Evolutionary conservation across 2,113 vertebrate species (phyloP).

Genomic region (Epinephelus moara): DNA sequence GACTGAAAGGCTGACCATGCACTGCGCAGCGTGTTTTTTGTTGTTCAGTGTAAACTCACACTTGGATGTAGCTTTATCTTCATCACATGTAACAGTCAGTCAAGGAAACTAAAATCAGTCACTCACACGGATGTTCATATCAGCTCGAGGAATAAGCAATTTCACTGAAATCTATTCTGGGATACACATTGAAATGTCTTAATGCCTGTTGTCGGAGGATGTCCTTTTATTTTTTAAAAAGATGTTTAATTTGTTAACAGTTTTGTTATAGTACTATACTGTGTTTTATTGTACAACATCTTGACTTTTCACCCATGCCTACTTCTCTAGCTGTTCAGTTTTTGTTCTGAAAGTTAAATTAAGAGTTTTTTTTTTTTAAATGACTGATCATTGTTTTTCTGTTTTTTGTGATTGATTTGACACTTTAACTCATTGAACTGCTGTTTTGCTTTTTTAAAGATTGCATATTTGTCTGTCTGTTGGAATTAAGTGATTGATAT

Average conservation of each 20-base stretch:
- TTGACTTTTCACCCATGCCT: constrained; percentile 5
- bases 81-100: constrained; percentile 3
- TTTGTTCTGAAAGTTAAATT: constrained; percentile 16
- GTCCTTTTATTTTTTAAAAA: background rate
- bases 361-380: constrained; percentile 26
- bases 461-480: constrained; percentile 39
- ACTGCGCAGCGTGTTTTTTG: constrained; percentile 1
- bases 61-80: constrained; percentile 18
- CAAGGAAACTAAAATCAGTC: background rate
- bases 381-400: constrained; percentile 1
- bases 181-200: constrained; percentile 55
- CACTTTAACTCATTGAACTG: constrained; percentile 32
- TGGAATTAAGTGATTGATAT: constrained; percentile 25
- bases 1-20: constrained; percentile 18
- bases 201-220: constrained; percentile 24
- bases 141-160: constrained; percentile 1
- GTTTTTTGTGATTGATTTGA: constrained; percentile 43
- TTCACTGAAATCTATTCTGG: constrained; percentile 17
- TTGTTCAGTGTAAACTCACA: constrained; percentile 5
- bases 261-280: background rate
- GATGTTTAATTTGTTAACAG: background rate
- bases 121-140: constrained; percentile 10
- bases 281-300: background rate
- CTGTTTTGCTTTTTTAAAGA: constrained; percentile 15
- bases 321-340: constrained; percentile 3